Evolutionary conservation across 2,888 invertebrate genomes (phyloP).

Genomic region (Alloscopus bannaensis): DNA sequence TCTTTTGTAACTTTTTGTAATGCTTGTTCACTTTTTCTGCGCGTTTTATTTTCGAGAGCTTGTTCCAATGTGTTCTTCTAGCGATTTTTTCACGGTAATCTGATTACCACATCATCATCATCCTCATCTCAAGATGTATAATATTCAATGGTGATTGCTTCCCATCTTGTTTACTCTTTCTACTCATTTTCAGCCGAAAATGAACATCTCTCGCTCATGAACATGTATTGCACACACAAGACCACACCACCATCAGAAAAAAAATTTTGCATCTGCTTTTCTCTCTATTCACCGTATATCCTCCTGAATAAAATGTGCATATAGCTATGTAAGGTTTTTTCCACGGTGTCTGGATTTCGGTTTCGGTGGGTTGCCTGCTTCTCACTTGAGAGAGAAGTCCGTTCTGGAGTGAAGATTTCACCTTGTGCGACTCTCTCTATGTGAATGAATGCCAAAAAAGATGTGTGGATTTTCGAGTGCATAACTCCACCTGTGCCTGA

Average conservation of each 20-base stretch:
- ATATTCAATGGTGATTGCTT: too few species aligned
- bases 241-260: not conserved
- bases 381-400: too few species aligned
- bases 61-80: too few species aligned
- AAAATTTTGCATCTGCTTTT: not conserved
- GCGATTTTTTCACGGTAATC: not conserved
- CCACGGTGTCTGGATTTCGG: constrained; percentile 7
- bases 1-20: too few species aligned
- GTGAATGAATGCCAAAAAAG: constrained; percentile 11
- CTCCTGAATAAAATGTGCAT: not conserved
- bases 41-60: not conserved
- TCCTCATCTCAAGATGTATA: not conserved
- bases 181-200: not conserved
- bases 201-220: too few species aligned
- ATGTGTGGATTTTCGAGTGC: too few species aligned
- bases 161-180: not conserved
- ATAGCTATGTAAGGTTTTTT: not conserved
- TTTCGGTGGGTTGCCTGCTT: constrained; percentile 4
- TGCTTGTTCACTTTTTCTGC: too few species aligned
- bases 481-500: too few species aligned
- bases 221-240: too few species aligned
- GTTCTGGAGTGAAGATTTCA: constrained; percentile 1
- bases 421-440: too few species aligned
- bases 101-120: not conserved
- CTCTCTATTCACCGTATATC: constrained; percentile 7